These are phyloP conservation scores for Drosophila pruinosa DNA, from an alignment of 1,140 invertebrate species.

Conservation along the genomic window DNA sequence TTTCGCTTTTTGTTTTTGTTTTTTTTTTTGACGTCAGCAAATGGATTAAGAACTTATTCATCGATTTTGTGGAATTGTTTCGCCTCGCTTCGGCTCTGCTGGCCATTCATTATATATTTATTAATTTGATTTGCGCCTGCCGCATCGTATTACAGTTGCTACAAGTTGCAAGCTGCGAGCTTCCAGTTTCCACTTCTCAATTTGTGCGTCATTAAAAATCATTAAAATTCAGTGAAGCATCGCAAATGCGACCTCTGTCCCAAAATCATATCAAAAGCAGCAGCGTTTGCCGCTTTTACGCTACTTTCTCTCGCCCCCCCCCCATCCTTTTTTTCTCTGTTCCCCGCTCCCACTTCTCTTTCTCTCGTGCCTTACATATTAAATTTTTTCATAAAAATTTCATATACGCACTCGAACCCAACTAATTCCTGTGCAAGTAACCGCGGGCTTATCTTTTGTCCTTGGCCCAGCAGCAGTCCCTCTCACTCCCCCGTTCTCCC, in stretches of 20 bases:
- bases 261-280: constrained; percentile 35
- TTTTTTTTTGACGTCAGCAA: constrained; percentile 35
- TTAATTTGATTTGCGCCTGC: constrained; percentile 53
- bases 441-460: constrained; percentile 18
- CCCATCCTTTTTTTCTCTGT: neutral
- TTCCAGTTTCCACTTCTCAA: neutral
- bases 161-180: constrained; percentile 1
- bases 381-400: constrained; percentile 47
- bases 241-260: constrained; percentile 63
- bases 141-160: neutral
- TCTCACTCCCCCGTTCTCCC: neutral
- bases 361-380: constrained; percentile 20
- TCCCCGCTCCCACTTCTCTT: too few species aligned
- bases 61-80: constrained; percentile 43
- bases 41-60: constrained; percentile 59
- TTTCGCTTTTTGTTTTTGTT: neutral
- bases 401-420: constrained; percentile 43
- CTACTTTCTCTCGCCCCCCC: constrained; percentile 1
- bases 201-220: constrained; percentile 61
- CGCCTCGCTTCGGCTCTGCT: neutral
- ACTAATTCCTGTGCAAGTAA: constrained; percentile 40
- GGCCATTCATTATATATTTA: constrained; percentile 44
- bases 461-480: neutral
- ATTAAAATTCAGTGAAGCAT: constrained; percentile 68
- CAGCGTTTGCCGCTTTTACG: constrained; percentile 28